phyloP scores from a whole-genome alignment of 1,140 invertebrate genomes.

The Pristionchus pacificus region DNA sequence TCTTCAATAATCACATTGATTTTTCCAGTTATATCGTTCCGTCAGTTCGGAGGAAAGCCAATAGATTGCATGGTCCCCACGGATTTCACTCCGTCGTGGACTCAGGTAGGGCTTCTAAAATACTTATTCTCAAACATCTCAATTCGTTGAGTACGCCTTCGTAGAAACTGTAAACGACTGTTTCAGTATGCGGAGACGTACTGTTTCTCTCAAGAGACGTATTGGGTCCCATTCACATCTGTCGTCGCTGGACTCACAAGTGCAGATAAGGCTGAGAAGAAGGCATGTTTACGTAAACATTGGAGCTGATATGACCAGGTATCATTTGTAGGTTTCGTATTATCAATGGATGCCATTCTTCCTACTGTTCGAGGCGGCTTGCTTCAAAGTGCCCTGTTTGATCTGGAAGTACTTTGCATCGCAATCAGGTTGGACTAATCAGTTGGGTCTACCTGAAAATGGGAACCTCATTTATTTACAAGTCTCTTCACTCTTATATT shows the following conservation, averaged over 20 bases:
- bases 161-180: constrained; percentile 3
- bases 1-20: no score
- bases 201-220: constrained; percentile 51
- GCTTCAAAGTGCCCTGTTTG: constrained; percentile 59
- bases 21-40: constrained; percentile 51
- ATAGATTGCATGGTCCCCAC: constrained; percentile 51
- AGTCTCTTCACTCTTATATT: no score
- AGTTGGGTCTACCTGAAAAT: not conserved
- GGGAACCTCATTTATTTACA: not conserved
- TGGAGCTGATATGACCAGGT: no score
- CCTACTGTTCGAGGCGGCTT: constrained; percentile 58
- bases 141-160: constrained; percentile 26
- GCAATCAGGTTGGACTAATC: constrained; percentile 44
- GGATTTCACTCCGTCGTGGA: constrained; percentile 40
- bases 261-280: constrained; percentile 21
- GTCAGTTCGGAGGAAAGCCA: constrained; percentile 54
- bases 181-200: constrained; percentile 52
- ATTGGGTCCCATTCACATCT: constrained; percentile 47
- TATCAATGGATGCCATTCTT: constrained; percentile 63
- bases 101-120: constrained; percentile 16
- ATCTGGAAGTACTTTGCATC: constrained; percentile 59
- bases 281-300: no score
- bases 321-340: constrained; percentile 53
- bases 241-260: constrained; percentile 27
- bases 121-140: not conserved